A percentile compares a stretch with the other conserved stretches of the same genome.
These are phyloP conservation scores for Myotis myotis DNA, from an alignment of 2,797 vertebrate species.

Conservation along the genomic window DNA sequence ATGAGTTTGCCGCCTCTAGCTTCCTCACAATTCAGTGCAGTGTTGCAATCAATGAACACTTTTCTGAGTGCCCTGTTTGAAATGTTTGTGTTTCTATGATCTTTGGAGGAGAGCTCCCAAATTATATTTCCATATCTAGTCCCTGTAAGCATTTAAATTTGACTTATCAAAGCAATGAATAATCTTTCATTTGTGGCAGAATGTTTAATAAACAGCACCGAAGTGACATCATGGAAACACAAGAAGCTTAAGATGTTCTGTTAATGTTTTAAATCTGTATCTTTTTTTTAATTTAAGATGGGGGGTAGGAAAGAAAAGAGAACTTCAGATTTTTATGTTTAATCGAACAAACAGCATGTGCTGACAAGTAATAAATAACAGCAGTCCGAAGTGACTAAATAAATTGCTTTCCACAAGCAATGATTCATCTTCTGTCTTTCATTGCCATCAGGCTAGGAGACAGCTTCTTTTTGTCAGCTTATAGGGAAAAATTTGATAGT, in stretches of 20 bases:
- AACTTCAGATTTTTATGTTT: conserved; percentile 86
- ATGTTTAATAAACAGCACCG: conserved; percentile 75
- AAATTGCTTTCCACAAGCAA: conserved; percentile 90
- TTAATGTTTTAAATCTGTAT: conserved; percentile 74
- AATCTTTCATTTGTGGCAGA: conserved; percentile 72
- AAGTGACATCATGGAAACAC: conserved; percentile 77
- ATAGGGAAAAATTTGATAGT: conserved; percentile 79
- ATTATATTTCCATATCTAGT: conserved; percentile 69
- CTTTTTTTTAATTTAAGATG: conserved; percentile 65
- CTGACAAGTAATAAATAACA: conserved; percentile 95
- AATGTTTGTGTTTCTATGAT: conserved; percentile 52
- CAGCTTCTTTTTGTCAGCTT: conserved; percentile 83
- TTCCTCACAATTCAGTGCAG: conserved; percentile 56
- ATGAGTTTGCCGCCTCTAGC: conserved; percentile 42
- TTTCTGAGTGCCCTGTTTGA: conserved; percentile 66
- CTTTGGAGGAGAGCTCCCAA: conserved; percentile 60
- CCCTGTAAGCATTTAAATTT: conserved; percentile 73
- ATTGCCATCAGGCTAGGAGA: conserved; percentile 87
- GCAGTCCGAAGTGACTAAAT: conserved; percentile 89
- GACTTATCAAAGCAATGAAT: conserved; percentile 74
- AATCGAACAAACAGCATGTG: conserved; percentile 90
- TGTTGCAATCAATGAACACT: conserved; percentile 39
- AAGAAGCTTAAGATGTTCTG: conserved; percentile 75
- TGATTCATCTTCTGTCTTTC: conserved; percentile 91
- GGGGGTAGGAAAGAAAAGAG: conserved; percentile 59